phyloP scores from a whole-genome alignment of 2,113 vertebrate genomes.

The Polyodon spathula region DNA sequence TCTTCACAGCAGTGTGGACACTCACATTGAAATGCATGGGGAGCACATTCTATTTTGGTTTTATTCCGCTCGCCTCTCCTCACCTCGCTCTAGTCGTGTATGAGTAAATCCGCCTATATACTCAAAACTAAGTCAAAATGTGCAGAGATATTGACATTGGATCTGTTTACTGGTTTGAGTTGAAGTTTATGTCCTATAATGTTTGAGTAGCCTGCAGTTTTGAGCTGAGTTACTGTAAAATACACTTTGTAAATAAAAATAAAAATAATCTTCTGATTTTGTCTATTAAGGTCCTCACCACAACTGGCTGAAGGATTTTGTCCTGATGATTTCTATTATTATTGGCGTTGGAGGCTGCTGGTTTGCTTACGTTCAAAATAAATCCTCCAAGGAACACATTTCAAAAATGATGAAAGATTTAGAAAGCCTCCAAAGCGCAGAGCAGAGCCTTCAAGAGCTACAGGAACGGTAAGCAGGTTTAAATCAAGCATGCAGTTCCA shows the following conservation, averaged over 20 bases:
- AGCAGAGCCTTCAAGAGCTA: slow-evolving; percentile 84
- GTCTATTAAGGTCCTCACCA: slow-evolving; percentile 76
- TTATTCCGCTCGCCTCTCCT: not conserved
- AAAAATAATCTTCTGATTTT: not conserved
- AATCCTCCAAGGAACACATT: slow-evolving; percentile 87
- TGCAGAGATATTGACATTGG: too few relatives aligned
- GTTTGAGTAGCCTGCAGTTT: too few relatives aligned
- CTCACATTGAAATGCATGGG: too few relatives aligned
- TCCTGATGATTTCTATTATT: slow-evolving; percentile 89
- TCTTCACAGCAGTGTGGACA: too few relatives aligned
- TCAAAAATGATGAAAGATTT: slow-evolving; percentile 97
- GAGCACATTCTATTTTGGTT: too few relatives aligned
- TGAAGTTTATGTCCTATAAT: too few relatives aligned
- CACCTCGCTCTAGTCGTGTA: not conserved
- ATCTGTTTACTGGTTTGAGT: not conserved
- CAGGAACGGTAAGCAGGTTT: slow-evolving; percentile 72
- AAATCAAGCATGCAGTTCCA: too few relatives aligned
- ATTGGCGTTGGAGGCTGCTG: slow-evolving; percentile 95
- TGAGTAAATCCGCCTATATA: too few relatives aligned
- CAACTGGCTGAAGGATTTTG: slow-evolving; percentile 97
- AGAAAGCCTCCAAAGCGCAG: slow-evolving; percentile 88
- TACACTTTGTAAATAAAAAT: too few relatives aligned
- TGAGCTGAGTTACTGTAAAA: too few relatives aligned
- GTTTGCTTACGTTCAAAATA: slow-evolving; percentile 96
- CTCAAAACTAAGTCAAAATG: too few relatives aligned